Evolutionary conservation across 2,888 invertebrate species (phyloP).

Genomic region (Ditylenchus weischeri): DNA sequence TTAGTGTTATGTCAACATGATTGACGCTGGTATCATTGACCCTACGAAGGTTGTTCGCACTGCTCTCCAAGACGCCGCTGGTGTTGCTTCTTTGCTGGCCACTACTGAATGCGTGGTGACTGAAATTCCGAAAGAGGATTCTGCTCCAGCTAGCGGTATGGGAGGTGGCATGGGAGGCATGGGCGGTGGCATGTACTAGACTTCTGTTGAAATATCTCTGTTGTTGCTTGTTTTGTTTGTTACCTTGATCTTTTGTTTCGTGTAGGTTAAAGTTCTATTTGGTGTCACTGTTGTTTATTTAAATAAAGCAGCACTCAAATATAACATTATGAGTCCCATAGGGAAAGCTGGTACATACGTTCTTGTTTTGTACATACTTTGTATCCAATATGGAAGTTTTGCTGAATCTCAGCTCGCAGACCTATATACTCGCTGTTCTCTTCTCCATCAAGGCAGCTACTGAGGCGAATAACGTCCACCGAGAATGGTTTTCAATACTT

Average conservation of each 20-base stretch:
- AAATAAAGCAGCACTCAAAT: slow-evolving; percentile 63
- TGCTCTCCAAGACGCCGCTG: slow-evolving; percentile 85
- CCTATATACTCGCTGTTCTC: too few species aligned
- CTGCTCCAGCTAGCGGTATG: slow-evolving; percentile 51
- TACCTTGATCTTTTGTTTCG: background rate
- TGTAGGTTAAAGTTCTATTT: slow-evolving; percentile 7
- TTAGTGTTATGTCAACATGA: slow-evolving; percentile 78
- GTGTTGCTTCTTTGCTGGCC: slow-evolving; percentile 88
- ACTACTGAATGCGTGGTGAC: slow-evolving; percentile 94
- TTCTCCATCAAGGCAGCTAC: too few species aligned
- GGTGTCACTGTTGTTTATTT: background rate
- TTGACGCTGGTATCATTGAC: slow-evolving; percentile 89
- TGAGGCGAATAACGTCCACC: too few species aligned
- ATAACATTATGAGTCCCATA: too few species aligned
- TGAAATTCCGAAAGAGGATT: slow-evolving; percentile 85
- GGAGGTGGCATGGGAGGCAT: slow-evolving; percentile 68
- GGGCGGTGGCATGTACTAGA: slow-evolving; percentile 56
- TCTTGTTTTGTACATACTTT: too few species aligned
- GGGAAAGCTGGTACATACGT: too few species aligned
- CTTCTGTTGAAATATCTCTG: background rate
- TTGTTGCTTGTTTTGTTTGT: slow-evolving; percentile 7
- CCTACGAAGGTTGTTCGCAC: slow-evolving; percentile 94
- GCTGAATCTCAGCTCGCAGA: too few species aligned
- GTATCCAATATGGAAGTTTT: too few species aligned
- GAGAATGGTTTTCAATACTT: too few species aligned